Base-by-base conservation (phyloP, 2,797 vertebrate genomes). In the Pangasius sanitwongsei region DNA sequence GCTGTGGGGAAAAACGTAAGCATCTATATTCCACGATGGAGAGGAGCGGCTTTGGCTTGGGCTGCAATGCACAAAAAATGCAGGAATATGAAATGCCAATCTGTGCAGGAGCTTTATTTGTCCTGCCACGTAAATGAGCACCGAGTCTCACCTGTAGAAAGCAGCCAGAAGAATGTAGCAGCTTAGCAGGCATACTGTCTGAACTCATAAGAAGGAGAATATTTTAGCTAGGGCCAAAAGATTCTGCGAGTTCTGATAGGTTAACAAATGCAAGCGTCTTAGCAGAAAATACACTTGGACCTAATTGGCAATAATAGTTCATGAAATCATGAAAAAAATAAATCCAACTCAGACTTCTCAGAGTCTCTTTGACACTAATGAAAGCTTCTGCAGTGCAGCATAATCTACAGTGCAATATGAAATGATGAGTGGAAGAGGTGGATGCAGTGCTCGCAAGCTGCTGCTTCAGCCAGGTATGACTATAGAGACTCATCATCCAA, bases 401-500 rank as follows among this genome's bases (percentile, higher is more conserved):
- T n/a, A 86, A 41, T 87, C 86, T 89, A 65, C 82, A 89, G 53
- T 48, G 6, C 69, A 74, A 69, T 34, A 70, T 70, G 77, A 59
- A 55, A 77, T 86, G 83, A 88, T 4, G 50, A 63, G 61, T 86
- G 70, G 83, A 89, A 59, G 67, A 77, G 53, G 69, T 72, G 77
- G 48, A 82, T 88, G 87, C 74, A 74, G 34, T 41, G 83, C 31
- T 75, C 59, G 57, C 88, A 90, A 91, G 87, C 74, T 86, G 25
- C 28, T 59, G 25, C 67, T 59, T 83, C 41, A 85, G 48, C 6
- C 78, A 87, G 77, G 59, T 63, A 25, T 16, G 16, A 90, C 37
- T 80, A 85, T 84, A 90, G 59, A 82, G 89, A 88, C 88, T 91
- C 90, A 93, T 92, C 90, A 90, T 85, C 90, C 78, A 65, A 84